Evolutionary conservation across 2,888 invertebrate genomes (phyloP), one percentile per base, ranked within the genome.

Genomic region (Chrysolina americana): DNA sequence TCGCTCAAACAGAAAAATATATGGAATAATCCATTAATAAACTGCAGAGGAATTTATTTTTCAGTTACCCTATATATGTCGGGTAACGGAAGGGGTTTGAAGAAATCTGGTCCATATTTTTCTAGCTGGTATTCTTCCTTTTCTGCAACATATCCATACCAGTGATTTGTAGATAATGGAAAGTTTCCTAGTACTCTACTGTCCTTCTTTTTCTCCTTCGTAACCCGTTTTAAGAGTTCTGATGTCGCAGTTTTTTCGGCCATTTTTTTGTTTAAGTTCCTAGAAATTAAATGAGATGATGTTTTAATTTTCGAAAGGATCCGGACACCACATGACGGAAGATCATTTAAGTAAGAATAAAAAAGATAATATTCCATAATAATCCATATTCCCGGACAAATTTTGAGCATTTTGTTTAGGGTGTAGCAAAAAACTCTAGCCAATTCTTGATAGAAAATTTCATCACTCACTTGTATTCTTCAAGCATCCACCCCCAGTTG

Each of bases 401-500:
- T n/a, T n/a, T n/a, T n/a, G n/a, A n/a, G n/a, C n/a, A n/a, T n/a
- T n/a, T n/a, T 36, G 4, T 36, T 36, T 36, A 8, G 36, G 3
- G 8, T 36, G 36, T 36, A 36, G 36, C 6, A 8, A 36, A 36
- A 0, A 36, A 6, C 8, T 36, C 6, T 6, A 3, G 28, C 36
- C 36, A 36, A 36, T 36, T 0, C 6, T 36, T 36, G 36, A 8
- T 6, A 36, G 8, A 36, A 6, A 8, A 36, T 36, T 3, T 21
- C 15, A 11, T 41, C 28, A 70, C 70, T 66, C 44, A 77, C 77
- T 66, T 70, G 19, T 77, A 77, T 65, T 77, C 77, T 15, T 77
- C 71, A 19, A 77, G 28, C n/a, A 77, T 72, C 74, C 74, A 77
- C 1, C 75, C 77, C 77, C 77, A 77, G 36, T 66, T 75, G 21